Conservation (phyloP, 2,797 vertebrate genomes). For the Pseudochaenichthys georgianus region DNA sequence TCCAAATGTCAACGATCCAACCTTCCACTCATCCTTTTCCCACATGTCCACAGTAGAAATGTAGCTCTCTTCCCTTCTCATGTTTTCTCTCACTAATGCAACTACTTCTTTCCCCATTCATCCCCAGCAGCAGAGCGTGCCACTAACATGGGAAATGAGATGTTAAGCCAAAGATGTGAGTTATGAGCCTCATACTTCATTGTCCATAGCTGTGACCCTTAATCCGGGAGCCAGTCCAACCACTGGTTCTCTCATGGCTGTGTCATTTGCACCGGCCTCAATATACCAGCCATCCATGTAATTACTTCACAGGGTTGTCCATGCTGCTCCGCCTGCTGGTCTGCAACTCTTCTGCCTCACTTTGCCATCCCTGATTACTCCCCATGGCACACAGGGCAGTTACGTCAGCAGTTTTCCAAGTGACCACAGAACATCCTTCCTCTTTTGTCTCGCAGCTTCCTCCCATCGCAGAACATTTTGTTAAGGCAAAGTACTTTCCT, state of each 20-base stretch:
- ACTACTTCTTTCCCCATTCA: constrained; percentile 23
- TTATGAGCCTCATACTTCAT: constrained; percentile 55
- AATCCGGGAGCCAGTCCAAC: constrained; percentile 53
- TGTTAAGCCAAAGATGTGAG: constrained; percentile 61
- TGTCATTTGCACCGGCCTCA: constrained; percentile 68
- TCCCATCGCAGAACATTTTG: constrained; percentile 28
- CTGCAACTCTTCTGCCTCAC: constrained; percentile 38
- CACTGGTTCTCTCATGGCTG: constrained; percentile 46
- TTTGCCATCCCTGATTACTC: constrained; percentile 59
- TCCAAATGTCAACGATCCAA: constrained; percentile 37
- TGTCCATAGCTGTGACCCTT: constrained; percentile 63
- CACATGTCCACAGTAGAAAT: constrained; percentile 27
- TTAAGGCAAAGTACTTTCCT: constrained; percentile 24
- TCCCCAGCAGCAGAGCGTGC: constrained; percentile 50
- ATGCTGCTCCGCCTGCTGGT: constrained; percentile 55
- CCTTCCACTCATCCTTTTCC: constrained; percentile 16
- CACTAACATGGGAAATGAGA: constrained; percentile 67
- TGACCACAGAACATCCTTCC: constrained; percentile 44
- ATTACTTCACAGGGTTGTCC: constrained; percentile 70
- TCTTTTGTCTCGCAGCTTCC: constrained; percentile 42
- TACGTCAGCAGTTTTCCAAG: constrained; percentile 51
- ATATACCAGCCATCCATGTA: constrained; percentile 78
- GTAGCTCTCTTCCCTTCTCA: background rate
- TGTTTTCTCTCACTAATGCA: constrained; percentile 12
- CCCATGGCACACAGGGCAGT: constrained; percentile 29